Evolutionary conservation across 2,113 vertebrate species (phyloP).

Genomic region (Zosterops pallidus): DNA sequence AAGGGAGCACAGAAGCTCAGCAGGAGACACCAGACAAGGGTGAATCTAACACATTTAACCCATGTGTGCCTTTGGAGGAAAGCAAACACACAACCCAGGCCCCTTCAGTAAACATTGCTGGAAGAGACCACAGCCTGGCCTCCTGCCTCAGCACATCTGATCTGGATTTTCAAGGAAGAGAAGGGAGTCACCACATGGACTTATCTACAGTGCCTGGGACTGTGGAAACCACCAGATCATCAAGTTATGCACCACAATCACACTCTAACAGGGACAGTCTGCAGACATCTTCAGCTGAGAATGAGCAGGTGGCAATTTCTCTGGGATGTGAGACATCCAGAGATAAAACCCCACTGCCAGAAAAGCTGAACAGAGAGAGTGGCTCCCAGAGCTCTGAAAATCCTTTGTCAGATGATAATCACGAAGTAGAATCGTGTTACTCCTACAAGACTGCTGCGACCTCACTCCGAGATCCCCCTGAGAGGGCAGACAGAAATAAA

Average conservation of each 20-base stretch:
- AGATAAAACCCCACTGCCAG: background rate
- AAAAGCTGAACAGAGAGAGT: background rate
- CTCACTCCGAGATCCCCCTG: slow-evolving; percentile 48
- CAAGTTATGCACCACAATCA: background rate
- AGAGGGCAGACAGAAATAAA: slow-evolving; percentile 35
- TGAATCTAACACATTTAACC: background rate
- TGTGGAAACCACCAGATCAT: background rate
- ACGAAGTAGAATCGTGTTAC: slow-evolving; percentile 70
- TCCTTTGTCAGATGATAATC: slow-evolving; percentile 52
- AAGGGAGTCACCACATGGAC: background rate
- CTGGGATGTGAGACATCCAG: background rate
- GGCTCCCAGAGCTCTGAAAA: slow-evolving; percentile 10
- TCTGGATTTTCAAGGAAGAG: background rate
- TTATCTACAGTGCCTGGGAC: background rate
- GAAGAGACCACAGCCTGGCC: background rate
- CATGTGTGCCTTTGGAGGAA: background rate
- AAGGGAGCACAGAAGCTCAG: background rate
- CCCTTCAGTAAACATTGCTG: background rate
- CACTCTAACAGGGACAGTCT: background rate
- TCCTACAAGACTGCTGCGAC: slow-evolving; percentile 69
- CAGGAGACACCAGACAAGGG: background rate
- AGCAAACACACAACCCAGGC: background rate
- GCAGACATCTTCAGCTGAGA: background rate
- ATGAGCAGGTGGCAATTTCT: background rate
- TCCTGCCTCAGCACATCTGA: background rate